Evolutionary conservation across 2,113 vertebrate genomes (phyloP), one percentile per base, ranked within the genome.

Genomic region (Cairina moschata): DNA sequence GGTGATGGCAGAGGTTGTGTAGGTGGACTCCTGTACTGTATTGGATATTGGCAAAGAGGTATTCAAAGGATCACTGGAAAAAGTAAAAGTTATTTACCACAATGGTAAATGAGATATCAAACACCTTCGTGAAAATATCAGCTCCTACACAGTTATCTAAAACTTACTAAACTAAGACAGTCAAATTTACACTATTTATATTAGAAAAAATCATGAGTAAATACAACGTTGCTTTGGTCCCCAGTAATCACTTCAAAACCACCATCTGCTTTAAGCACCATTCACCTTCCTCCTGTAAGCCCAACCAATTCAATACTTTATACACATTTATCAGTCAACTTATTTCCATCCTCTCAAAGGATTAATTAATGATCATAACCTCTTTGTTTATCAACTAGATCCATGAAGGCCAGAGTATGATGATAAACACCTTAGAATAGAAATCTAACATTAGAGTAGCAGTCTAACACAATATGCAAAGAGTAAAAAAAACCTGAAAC

Each of bases 51-150:
- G 95, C 92, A 98, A 91, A 97, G 98, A 98, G 95, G 98, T 97
- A 97, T 97, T 98, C 96, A 98, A 96, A 95, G 98, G 94, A 95
- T 98, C 98, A 97, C 98, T 98, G 94, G 52, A 97, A 97, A 96
- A 93, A 96, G 89, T 85, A 73, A 97, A 96, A 94, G 63, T 75
- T 67, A 92, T 77, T 63, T 93, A 80, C 83, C 32, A 90, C 75
- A 29, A 87, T 50, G 11, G 60, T 83, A 94, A 89, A 79, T 5
- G 2, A 50, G n/a, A 68, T 59, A 54, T 86, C 52, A 85, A 59
- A 76, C 13, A 76, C 7, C 16, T 83, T 93, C 14, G 69, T 20
- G 11, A 95, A 88, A 79, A 29, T 28, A 81, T n/a, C 42, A 90
- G 36, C 13, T 56, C 55, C 62, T 69, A 60, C 15, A 68, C 2